Conservation (phyloP, 2,797 vertebrate genomes). For the Amblyraja radiata region DNA sequence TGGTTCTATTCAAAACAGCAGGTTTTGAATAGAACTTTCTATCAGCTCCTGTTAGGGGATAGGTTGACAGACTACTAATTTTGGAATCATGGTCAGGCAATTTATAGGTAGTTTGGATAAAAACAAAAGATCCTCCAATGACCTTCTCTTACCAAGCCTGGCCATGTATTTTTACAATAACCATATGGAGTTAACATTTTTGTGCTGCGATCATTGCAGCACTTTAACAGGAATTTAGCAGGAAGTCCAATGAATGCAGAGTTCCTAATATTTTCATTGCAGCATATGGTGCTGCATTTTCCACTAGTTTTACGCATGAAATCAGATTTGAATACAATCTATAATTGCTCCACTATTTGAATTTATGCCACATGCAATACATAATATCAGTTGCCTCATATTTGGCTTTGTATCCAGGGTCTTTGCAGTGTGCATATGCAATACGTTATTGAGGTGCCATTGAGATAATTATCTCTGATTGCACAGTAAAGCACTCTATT, state of each 20-base stretch:
- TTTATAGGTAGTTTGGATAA: not conserved
- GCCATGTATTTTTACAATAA: not conserved
- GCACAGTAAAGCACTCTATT: not conserved
- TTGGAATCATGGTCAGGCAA: not conserved
- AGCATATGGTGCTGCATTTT: not conserved
- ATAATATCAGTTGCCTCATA: not conserved
- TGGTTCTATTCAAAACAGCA: not conserved
- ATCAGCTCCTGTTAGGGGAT: not conserved
- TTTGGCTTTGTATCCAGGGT: not conserved
- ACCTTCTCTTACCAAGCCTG: not conserved
- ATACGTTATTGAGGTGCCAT: conserved; percentile 16
- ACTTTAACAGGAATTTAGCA: not conserved
- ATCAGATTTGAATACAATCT: not conserved
- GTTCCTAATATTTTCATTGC: not conserved
- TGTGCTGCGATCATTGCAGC: not conserved
- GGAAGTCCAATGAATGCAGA: not conserved
- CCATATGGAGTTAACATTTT: not conserved
- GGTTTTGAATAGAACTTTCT: not conserved
- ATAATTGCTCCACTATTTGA: not conserved
- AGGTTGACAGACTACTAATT: not conserved
- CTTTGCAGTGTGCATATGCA: not conserved
- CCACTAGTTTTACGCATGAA: not conserved
- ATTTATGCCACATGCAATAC: not conserved
- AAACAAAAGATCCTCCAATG: not conserved
- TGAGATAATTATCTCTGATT: conserved; percentile 29